Conservation (phyloP, 2,888 invertebrate genomes). For the Nasonovia ribisnigri region DNA sequence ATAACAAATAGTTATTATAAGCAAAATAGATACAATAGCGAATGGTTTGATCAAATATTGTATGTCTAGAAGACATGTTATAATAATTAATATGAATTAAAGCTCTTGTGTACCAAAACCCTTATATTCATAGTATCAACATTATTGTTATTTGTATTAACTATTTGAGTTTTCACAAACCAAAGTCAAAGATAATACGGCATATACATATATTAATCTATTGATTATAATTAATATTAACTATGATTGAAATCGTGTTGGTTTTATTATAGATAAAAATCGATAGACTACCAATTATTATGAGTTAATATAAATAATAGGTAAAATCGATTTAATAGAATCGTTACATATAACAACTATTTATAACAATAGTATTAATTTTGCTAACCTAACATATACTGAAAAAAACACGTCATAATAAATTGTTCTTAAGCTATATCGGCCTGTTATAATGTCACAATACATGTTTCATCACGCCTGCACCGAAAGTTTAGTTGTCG, state of each 20-base stretch:
- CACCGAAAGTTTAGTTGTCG: no score
- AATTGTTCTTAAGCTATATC: neutral
- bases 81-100: neutral
- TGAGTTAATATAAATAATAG: neutral
- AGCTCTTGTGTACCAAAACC: neutral
- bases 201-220: neutral
- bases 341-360: neutral
- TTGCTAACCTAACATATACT: neutral
- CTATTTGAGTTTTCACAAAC: neutral
- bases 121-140: no score
- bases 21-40: neutral
- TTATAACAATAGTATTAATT: neutral
- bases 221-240: neutral
- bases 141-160: no score
- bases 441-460: neutral
- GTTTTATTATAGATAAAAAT: neutral
- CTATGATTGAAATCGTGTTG: neutral
- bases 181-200: neutral
- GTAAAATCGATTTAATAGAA: neutral
- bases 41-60: neutral
- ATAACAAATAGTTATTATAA: neutral
- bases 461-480: no score
- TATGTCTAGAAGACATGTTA: neutral
- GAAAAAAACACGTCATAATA: neutral
- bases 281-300: neutral